Conservation (phyloP, 2,797 vertebrate genomes). For the Podarcis siculus region DNA sequence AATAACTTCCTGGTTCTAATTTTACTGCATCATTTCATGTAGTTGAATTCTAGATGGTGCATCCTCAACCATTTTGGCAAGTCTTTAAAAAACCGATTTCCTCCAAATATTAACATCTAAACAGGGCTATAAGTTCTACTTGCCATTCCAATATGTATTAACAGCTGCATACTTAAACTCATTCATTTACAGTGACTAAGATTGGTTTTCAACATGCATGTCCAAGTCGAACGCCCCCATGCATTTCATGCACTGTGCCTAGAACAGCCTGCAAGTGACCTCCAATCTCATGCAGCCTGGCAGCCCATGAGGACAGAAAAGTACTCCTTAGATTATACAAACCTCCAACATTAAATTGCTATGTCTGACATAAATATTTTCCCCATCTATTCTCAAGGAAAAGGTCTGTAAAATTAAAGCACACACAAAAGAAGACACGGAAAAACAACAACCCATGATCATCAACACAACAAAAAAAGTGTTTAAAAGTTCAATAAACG, state of each 20-base stretch:
- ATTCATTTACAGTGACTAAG: slow-evolving; percentile 46
- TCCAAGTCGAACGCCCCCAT: slow-evolving; percentile 74
- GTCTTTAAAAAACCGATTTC: slow-evolving; percentile 1
- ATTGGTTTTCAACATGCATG: slow-evolving; percentile 72
- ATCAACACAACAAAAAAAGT: slow-evolving; percentile 64
- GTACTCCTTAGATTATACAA: slow-evolving; percentile 85
- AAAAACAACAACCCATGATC: slow-evolving; percentile 64
- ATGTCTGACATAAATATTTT: slow-evolving; percentile 99
- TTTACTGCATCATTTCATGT: neutral
- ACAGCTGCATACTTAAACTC: slow-evolving; percentile 31
- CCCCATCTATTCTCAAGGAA: slow-evolving; percentile 95
- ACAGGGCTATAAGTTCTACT: slow-evolving; percentile 69
- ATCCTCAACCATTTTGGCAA: slow-evolving; percentile 19
- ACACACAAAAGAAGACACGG: slow-evolving; percentile 68
- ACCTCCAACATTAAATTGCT: slow-evolving; percentile 99
- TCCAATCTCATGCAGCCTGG: slow-evolving; percentile 80
- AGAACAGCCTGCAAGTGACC: slow-evolving; percentile 88
- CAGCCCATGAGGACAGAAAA: slow-evolving; percentile 80
- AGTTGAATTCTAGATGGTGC: neutral
- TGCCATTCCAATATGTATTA: slow-evolving; percentile 68
- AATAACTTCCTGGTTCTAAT: neutral
- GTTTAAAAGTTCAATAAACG: slow-evolving; percentile 40
- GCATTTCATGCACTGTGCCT: slow-evolving; percentile 86
- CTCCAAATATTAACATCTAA: slow-evolving; percentile 44
- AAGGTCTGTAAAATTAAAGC: slow-evolving; percentile 92